A percentile compares a stretch with the other conserved stretches of the same genome.
phyloP scores from a whole-genome alignment of 2,113 vertebrate genomes.

The Himantopus leucocephalus region DNA sequence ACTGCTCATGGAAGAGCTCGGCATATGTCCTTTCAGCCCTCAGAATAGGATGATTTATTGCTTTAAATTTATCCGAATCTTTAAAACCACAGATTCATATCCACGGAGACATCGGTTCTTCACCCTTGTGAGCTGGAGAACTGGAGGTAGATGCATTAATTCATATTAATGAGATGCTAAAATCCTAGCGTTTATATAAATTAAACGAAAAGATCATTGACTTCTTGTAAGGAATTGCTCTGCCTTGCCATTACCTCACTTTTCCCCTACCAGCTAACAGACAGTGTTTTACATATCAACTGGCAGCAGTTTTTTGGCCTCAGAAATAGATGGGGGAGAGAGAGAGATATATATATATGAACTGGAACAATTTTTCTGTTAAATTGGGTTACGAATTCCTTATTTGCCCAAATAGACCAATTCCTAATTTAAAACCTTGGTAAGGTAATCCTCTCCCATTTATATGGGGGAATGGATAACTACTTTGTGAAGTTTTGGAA shows the following conservation, averaged over 20 bases:
- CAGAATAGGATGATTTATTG: conserved; percentile 12
- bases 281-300: neutral
- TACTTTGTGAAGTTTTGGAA: neutral
- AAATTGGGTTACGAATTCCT: neutral
- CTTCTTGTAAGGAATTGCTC: neutral
- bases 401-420: neutral
- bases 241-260: neutral
- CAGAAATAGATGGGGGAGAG: neutral
- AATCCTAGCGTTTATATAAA: neutral
- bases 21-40: neutral
- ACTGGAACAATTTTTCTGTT: neutral
- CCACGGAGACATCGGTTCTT: neutral
- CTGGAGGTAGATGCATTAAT: neutral
- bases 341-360: neutral
- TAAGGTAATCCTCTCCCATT: neutral
- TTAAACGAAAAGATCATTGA: neutral
- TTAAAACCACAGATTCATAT: neutral
- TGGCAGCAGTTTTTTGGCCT: neutral
- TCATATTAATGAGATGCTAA: neutral
- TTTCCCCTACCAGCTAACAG: neutral
- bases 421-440: neutral
- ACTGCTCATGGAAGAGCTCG: neutral
- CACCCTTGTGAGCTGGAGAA: neutral
- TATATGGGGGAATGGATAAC: neutral
- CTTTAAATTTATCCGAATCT: neutral